Evolutionary conservation across 2,113 vertebrate species (phyloP).

Genomic region (Amblyopsis rosae): DNA sequence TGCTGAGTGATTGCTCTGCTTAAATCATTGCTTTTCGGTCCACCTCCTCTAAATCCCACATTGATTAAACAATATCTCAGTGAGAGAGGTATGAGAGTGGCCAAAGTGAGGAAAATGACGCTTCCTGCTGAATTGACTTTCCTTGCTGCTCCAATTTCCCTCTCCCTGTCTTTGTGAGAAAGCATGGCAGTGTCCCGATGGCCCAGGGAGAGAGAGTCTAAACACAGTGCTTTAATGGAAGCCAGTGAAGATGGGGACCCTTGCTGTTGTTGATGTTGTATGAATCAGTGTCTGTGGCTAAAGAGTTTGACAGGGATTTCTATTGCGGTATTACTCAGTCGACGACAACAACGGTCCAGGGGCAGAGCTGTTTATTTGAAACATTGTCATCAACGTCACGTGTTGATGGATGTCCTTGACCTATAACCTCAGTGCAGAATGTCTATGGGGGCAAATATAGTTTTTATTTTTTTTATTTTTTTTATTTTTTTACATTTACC

Average conservation of each 20-base stretch:
- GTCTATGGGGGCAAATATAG: constrained; percentile 10
- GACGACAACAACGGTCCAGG: neutral
- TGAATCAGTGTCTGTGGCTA: neutral
- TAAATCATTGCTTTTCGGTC: neutral
- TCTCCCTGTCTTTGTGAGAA: constrained; percentile 43
- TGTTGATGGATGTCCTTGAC: constrained; percentile 40
- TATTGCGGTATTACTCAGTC: neutral
- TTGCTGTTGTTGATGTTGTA: constrained; percentile 31
- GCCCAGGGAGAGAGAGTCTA: constrained; percentile 49
- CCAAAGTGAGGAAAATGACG: constrained; percentile 30
- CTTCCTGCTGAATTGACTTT: constrained; percentile 48
- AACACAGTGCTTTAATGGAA: constrained; percentile 40
- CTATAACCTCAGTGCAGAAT: constrained; percentile 20
- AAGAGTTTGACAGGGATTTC: neutral
- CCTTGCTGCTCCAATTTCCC: constrained; percentile 17
- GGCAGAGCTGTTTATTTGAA: constrained; percentile 26
- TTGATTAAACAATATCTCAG: constrained; percentile 22
- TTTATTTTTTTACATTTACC: neutral
- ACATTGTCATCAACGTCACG: constrained; percentile 32
- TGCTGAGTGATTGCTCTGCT: neutral
- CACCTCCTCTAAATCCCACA: neutral
- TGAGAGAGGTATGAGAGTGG: constrained; percentile 18
- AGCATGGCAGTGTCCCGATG: constrained; percentile 18
- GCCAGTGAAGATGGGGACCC: constrained; percentile 21
- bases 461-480: neutral